Evolutionary conservation across 2,113 vertebrate genomes (phyloP), one percentile per base, ranked within the genome.

Genomic region (Coptodon rendalli): DNA sequence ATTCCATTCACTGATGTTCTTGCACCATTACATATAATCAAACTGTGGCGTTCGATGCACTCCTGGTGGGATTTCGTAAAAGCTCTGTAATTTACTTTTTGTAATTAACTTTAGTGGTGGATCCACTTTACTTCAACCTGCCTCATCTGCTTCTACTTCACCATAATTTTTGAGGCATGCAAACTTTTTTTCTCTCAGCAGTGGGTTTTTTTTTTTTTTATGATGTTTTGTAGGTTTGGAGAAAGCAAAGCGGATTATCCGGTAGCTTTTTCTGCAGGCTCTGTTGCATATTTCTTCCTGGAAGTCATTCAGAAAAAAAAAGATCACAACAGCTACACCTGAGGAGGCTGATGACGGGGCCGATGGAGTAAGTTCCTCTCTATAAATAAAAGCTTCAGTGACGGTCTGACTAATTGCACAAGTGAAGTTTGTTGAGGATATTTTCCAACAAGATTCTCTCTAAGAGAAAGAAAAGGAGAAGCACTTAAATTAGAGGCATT

Each of bases 401-500:
- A 13, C 6, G 2, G 27, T 12, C 27, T 52, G 16, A 78, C 45
- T 78, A 52, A 78, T 52, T 78, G 73, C 73, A 34, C 16, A n/a
- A 0, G 16, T 78, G 27, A 82, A 34, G 52, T 80, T 80, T 56
- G 63, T 12, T 66, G 80, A 48, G 53, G 79, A 54, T 19, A 2
- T 36, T 76, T 83, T 73, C 52, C 34, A 73, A 66, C 52, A 61
- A 53, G 34, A 68, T 1, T 68, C 68, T 83, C 31, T 71, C 63
- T 29, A 9, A 86, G 80, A 87, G 36, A 17, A 56, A 71, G 59
- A 16, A 52, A 80, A 63, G 68, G 56, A 88, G 56, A 85, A 81
- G 43, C 61, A 14, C 84, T 81, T 90, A 92, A 93, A 94, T 92
- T 91, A 92, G 92, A 86, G 83, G 50, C 84, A 86, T 78, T 91